Base-by-base conservation (phyloP, 1,140 invertebrate genomes). In the Akabosia matsudoensis region DNA sequence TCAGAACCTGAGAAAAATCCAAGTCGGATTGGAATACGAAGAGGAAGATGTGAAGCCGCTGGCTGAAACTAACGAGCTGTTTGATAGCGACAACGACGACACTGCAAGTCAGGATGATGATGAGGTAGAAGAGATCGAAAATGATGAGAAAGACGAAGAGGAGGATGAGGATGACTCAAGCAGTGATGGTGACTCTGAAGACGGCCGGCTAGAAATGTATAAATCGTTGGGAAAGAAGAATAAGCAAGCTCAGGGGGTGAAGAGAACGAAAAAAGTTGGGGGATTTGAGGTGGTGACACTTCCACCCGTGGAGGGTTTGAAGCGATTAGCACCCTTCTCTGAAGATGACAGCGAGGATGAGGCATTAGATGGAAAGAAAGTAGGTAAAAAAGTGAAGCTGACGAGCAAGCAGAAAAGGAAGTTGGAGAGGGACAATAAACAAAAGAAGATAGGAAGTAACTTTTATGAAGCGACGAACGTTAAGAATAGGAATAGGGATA, bases 381-480 rank as follows among this genome's bases (percentile, higher is more conserved):
- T 7, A 18, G 37, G 3, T 13, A 67, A 31, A 52, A 76, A 56
- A 74, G 33, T 24, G 31, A 79, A 78, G 72, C 82, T 92, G 52
- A 94, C 90, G 14, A 92, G 92, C 74, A 95, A 92, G 85, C 87
- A 94, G 82, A 89, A 89, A 79, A 87, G 94, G 82, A 91, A 90
- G 7, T 75, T 91, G 18, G 92, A 95, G 79, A 87, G 93, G 74
- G 87, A 90, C 24, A 87, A 88, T 78, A 93, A 91, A 83, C 87
- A 91, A 1, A 96, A 93, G 84, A 97, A 96, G 83, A 91, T 94
- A 79, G 96, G 95, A 76, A 93, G 91, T 83, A 93, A 97, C 85
- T 98, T 97, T 84, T 98, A 98, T 85, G 91, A 95, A 87, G 89
- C 92, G 31, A 88, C 91, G 1, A 97, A 97, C 88, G 95, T 97